Evolutionary conservation across 2,888 invertebrate species (phyloP), one percentile per base, ranked within the genome.

Genomic region (Actias luna): DNA sequence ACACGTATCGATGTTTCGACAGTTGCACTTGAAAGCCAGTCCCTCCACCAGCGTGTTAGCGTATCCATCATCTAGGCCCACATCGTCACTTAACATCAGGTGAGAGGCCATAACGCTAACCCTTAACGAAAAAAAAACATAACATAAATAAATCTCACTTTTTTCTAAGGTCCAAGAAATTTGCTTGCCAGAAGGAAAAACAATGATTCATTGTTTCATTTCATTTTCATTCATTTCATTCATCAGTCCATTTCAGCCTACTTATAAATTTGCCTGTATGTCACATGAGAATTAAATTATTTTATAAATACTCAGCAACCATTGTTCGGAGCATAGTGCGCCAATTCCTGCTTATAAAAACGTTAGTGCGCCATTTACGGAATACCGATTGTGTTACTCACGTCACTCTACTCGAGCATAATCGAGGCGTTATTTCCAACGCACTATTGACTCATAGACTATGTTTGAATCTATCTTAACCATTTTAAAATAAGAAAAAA

Each of bases 371-470:
- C 42, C 29, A 59, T 27, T 71, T 67, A 69, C 64, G 63, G 67
- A 72, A 80, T 80, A 69, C 76, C 75, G 63, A 65, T 60, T 61
- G 63, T 60, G 68, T 79, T 78, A 77, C 72, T 82, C 80, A 81
- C 73, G 65, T 64, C 60, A 64, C 64, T 29, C 55, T 42, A 22
- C 64, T 62, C 64, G 50, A 66, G 66, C 69, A 71, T 72, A 76
- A 76, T 78, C 77, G 75, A 59, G 27, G 18, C 22, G 59, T 59
- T 52, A 59, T 59, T 62, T 35, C 35, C 16, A 60, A 57, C 12
- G 33, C 33, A 35, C 59, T 8, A 25, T 10, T 46, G 31, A 50
- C 46, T 52, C 50, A 33, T 31, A 25, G 10, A 25, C 46, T 14
- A 50, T 25, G 12, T 50, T 22, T 50, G 12, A 4, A 50, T 12